Conservation (phyloP, 2,113 vertebrate species). For the Crotalus viridis region DNA sequence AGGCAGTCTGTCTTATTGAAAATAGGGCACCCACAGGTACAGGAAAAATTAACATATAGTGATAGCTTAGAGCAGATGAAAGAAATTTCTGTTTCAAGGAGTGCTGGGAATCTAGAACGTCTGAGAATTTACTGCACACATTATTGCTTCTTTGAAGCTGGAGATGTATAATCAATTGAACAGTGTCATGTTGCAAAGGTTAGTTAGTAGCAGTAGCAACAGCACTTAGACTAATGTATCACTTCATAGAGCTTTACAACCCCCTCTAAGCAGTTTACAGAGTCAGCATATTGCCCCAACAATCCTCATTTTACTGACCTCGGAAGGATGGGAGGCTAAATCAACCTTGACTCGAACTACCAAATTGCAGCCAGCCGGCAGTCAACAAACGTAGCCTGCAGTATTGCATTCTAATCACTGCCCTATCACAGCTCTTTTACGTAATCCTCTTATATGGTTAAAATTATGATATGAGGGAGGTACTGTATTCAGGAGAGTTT, state of each 20-base stretch:
- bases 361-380: too few relatives aligned
- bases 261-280: too few relatives aligned
- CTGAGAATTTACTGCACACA: not conserved
- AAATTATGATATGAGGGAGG: not conserved
- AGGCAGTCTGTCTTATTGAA: not conserved
- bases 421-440: too few relatives aligned
- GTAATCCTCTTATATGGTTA: not conserved
- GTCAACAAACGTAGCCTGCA: too few relatives aligned
- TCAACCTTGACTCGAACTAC: too few relatives aligned
- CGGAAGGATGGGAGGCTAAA: too few relatives aligned
- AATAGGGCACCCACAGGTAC: not conserved
- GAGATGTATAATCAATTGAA: not conserved
- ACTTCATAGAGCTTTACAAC: too few relatives aligned
- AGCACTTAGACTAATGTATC: too few relatives aligned
- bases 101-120: not conserved
- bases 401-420: too few relatives aligned
- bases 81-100: not conserved
- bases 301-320: too few relatives aligned
- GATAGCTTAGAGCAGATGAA: not conserved
- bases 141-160: not conserved
- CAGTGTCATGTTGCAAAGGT: not conserved
- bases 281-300: too few relatives aligned
- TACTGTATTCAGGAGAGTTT: not conserved
- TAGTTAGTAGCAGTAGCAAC: not conserved
- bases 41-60: not conserved